Evolutionary conservation across 2,888 invertebrate genomes (phyloP), one percentile per base, ranked within the genome.

Genomic region (Dryobota labecula): DNA sequence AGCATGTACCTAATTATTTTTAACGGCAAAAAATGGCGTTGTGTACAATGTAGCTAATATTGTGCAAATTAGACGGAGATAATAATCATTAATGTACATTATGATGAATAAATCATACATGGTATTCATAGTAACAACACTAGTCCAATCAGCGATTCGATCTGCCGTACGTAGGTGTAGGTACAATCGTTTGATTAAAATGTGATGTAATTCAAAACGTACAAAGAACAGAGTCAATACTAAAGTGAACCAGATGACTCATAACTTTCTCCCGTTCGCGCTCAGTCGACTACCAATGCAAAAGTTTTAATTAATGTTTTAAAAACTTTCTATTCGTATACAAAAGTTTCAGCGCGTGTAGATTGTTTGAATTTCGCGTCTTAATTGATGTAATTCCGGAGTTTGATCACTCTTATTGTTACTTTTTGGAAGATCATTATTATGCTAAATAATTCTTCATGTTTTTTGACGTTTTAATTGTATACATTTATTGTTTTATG

Each of bases 291-390:
- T 69, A 85, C 88, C 84, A 91, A 90, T 90, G 86, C 87, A 84
- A 72, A 93, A 92, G 90, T 92, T 94, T 92, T 92, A 93, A 93
- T 93, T 93, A 93, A 90, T 88, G 88, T 88, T 92, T 92, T 86
- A 87, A 89, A 87, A 92, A 93, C 93, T 93, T 93, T 93, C 92
- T 91, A 90, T 91, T 91, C 86, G 86, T 87, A 85, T 85, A 89
- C 84, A 88, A 88, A 89, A 88, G 86, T 90, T 91, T 73, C 82
- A 87, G 80, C 84, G 83, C 82, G 84, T 87, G 86, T 86, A 88
- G 86, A 89, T 90, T 90, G 86, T 87, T 90, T 88, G 82, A 87
- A 86, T 87, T 89, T 88, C 76, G 82, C 82, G 72, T 86, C 73
- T 85, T 86, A 85, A 88, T 88, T 89, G 84, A 87, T 87, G 85